Evolutionary conservation across 1,140 invertebrate species (phyloP).

Genomic region (Chrysomallon squamiferum): DNA sequence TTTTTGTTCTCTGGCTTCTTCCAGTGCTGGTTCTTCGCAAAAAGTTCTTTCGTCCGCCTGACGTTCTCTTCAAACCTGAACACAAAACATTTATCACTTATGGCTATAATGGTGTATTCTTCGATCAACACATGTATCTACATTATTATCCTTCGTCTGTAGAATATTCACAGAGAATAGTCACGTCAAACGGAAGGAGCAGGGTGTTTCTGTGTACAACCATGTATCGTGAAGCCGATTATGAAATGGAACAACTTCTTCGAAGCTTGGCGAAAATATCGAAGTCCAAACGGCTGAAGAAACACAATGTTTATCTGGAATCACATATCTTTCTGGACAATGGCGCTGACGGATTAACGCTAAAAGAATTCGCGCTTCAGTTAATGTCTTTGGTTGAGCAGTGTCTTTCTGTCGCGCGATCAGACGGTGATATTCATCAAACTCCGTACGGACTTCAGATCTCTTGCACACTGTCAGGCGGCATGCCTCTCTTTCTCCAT

Average conservation of each 20-base stretch:
- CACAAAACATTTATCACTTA: constrained; percentile 17
- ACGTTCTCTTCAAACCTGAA: constrained; percentile 18
- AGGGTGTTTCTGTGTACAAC: constrained; percentile 42
- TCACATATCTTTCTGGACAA: constrained; percentile 51
- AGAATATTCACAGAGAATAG: background rate
- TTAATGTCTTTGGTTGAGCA: constrained; percentile 29
- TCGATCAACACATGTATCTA: constrained; percentile 26
- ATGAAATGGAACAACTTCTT: constrained; percentile 41
- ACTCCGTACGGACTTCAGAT: constrained; percentile 44
- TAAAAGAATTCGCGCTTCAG: constrained; percentile 46
- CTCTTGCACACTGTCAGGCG: constrained; percentile 21
- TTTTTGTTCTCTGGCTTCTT: constrained; percentile 11
- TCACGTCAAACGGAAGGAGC: constrained; percentile 1
- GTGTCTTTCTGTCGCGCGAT: constrained; percentile 18
- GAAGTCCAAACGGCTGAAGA: constrained; percentile 18
- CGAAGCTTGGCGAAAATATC: constrained; percentile 31
- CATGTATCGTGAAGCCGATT: constrained; percentile 43
- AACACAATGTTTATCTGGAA: constrained; percentile 27
- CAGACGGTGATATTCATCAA: constrained; percentile 23
- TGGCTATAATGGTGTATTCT: constrained; percentile 20
- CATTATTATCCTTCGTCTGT: constrained; percentile 19
- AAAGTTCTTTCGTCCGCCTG: constrained; percentile 10
- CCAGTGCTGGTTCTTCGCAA: constrained; percentile 14
- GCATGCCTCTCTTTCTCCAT: constrained; percentile 37
- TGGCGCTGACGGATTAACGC: constrained; percentile 26